Base-by-base conservation (phyloP, 2,797 vertebrate species). In the Oreochromis grahami region DNA sequence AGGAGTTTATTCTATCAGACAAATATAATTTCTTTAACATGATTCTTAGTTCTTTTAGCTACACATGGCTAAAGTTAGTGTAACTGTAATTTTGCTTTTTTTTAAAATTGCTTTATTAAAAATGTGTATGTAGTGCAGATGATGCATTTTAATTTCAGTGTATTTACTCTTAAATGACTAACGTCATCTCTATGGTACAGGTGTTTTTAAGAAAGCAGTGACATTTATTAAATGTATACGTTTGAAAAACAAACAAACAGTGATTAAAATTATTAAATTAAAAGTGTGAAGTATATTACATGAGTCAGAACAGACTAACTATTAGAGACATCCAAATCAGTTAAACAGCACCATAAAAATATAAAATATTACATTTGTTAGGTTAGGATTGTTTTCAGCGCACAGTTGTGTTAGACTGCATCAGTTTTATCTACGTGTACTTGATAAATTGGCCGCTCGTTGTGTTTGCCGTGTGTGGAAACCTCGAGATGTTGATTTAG, bases 121-220 rank as follows among this genome's bases (percentile, higher is more conserved):
- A 19, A 74, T 5, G 29, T 4, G 7, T 12, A 38, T 9, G 43
- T 45, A 45, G 68, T 72, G 43, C 41, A 72, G 15, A 72, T 65
- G 19, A 65, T 65, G 11, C 34, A 1, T 11, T 38, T 65, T 12
- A 41, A 14, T 38, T 38, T 41, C 34, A 8, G 19, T 65, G 60
- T 41, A 41, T 65, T 65, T 38, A 38, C 3, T 21, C 19, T 38
- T 65, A 38, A 63, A 65, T 1, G 19, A 11, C 34, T 65, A 8
- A 74, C 32, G 7, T 50, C 6, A 74, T 32, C 6, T 50, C 15
- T 29, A 29, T 29, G 9, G 41, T 72, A 29, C 29, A 1, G n/a
- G 0, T 2, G 1, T 12, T 17, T 51, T 9, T 48, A 72, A 43
- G 21, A 70, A 72, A 48, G 24, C 68, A 48, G 24, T 48, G 10